phyloP scores from a whole-genome alignment of 1,140 invertebrate genomes.

The Procambarus clarkii region DNA sequence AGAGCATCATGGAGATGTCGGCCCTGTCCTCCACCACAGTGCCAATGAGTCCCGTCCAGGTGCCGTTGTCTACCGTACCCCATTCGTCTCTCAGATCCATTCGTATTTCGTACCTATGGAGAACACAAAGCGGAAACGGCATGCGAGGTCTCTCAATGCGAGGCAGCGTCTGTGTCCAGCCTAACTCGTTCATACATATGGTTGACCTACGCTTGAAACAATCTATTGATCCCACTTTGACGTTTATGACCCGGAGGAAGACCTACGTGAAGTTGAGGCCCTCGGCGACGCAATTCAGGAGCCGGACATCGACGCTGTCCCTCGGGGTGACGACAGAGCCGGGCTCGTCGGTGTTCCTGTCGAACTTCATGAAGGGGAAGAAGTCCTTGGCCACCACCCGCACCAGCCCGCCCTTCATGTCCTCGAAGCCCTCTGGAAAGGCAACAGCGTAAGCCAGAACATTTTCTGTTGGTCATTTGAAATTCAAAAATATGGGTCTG shows the following conservation, averaged over 20 bases:
- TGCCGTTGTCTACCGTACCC: slow-evolving; percentile 19
- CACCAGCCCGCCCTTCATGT: slow-evolving; percentile 35
- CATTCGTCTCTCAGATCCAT: slow-evolving; percentile 13
- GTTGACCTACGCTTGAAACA: no score
- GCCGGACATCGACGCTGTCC: slow-evolving; percentile 36
- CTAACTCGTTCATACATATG: no score
- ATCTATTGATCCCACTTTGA: no score
- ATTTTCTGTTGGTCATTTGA: not conserved
- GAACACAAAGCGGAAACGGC: not conserved
- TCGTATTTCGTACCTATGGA: slow-evolving; percentile 21
- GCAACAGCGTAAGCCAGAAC: not conserved
- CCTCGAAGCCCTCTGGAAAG: slow-evolving; percentile 25
- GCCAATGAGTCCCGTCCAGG: slow-evolving; percentile 41
- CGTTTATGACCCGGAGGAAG: not conserved
- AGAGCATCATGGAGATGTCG: slow-evolving; percentile 43
- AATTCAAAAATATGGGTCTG: not conserved
- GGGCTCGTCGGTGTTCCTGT: not conserved
- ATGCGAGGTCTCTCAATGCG: no score
- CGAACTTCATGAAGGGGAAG: slow-evolving; percentile 50
- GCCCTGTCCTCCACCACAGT: slow-evolving; percentile 30
- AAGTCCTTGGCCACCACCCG: slow-evolving; percentile 28
- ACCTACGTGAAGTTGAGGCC: slow-evolving; percentile 51
- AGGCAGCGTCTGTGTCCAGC: no score
- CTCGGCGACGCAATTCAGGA: slow-evolving; percentile 17
- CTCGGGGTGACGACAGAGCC: slow-evolving; percentile 42